Conservation (phyloP, 2,113 vertebrate genomes). For the Vimba vimba region DNA sequence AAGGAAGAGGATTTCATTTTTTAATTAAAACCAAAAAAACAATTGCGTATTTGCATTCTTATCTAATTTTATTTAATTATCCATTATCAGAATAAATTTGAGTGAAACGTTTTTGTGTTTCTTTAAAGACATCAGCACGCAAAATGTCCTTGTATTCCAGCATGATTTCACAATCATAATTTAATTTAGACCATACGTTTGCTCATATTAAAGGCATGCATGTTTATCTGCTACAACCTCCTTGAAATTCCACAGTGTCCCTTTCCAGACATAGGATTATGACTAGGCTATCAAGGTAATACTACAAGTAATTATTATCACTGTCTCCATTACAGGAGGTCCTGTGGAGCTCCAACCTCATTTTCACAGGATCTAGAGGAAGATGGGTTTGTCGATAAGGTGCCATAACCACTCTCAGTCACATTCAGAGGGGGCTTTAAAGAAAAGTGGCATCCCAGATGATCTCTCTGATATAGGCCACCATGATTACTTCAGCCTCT, state of each 20-base stretch:
- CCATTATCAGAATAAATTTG: neutral
- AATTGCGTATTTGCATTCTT: neutral
- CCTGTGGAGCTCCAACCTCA: conserved; percentile 12
- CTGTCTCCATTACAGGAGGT: conserved; percentile 21
- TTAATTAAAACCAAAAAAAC: neutral
- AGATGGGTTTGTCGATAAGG: conserved; percentile 19
- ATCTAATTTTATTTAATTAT: neutral
- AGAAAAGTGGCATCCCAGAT: conserved; percentile 9
- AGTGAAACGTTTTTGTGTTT: neutral
- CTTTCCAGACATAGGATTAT: neutral
- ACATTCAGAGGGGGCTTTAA: conserved; percentile 14
- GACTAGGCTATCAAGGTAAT: conserved; percentile 18
- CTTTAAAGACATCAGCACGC: no score
- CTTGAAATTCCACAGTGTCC: neutral
- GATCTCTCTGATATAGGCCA: conserved; percentile 19
- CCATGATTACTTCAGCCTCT: conserved; percentile 11
- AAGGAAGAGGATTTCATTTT: neutral
- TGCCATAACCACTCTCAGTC: neutral
- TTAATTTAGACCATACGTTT: neutral
- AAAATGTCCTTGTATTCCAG: neutral
- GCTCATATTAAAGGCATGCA: neutral
- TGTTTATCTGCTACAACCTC: neutral
- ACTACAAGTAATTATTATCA: neutral
- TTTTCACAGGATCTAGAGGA: conserved; percentile 28
- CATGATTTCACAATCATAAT: neutral